Conservation (phyloP, 2,888 invertebrate species). For the Steromphala cineraria region DNA sequence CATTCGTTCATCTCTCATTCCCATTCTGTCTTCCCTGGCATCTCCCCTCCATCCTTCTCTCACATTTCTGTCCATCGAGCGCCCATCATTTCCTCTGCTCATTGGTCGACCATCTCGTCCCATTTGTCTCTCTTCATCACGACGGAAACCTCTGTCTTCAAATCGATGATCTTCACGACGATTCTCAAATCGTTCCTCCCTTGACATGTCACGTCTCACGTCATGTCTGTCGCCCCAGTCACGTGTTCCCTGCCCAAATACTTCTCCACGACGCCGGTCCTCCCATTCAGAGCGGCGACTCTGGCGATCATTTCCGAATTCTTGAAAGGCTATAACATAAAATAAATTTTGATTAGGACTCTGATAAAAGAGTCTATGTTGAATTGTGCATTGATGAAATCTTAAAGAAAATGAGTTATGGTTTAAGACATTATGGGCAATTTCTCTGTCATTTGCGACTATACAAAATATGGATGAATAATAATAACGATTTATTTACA, state of each 20-base stretch:
- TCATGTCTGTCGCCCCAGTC: constrained; percentile 16
- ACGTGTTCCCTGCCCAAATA: not conserved
- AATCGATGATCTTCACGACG: constrained; percentile 20
- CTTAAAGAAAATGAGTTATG: not conserved
- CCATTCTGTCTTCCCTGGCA: not conserved
- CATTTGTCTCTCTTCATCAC: not conserved
- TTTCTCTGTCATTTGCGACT: too few species aligned
- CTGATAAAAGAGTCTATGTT: not conserved
- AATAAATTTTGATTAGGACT: too few species aligned
- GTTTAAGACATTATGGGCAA: too few species aligned
- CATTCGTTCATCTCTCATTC: constrained; percentile 8
- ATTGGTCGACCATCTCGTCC: not conserved
- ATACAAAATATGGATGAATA: too few species aligned
- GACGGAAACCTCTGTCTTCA: constrained; percentile 22
- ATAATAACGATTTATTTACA: too few species aligned
- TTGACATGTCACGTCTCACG: not conserved
- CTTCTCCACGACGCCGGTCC: constrained; percentile 14
- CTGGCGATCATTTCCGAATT: constrained; percentile 7
- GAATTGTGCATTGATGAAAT: not conserved
- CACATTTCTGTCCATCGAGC: not conserved
- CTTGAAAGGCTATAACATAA: not conserved
- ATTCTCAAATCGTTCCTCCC: constrained; percentile 22
- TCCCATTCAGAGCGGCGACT: constrained; percentile 26
- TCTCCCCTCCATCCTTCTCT: not conserved
- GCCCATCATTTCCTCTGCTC: not conserved